phyloP scores from a whole-genome alignment of 2,797 vertebrate species.

The Halcyon smyrnensis region DNA sequence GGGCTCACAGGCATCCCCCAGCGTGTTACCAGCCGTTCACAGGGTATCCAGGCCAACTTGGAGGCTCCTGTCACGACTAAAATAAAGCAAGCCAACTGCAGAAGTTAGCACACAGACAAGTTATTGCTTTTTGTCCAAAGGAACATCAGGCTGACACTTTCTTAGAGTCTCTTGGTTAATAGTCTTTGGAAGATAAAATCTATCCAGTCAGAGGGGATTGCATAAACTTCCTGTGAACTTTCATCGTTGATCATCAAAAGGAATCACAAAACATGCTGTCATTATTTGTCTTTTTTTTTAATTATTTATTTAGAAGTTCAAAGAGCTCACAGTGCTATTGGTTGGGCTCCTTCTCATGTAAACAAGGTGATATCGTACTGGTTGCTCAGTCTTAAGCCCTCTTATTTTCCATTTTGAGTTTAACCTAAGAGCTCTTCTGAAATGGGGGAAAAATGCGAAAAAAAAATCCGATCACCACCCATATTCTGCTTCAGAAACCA shows the following conservation, averaged over 20 bases:
- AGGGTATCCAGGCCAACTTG: background rate
- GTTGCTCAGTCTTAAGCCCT: background rate
- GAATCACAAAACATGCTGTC: constrained; percentile 27
- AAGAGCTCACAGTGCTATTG: background rate
- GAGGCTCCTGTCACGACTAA: background rate
- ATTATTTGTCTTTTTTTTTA: constrained; percentile 36
- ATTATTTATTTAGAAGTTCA: constrained; percentile 27
- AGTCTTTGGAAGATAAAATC: constrained; percentile 49
- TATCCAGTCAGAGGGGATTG: background rate
- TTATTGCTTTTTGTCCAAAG: background rate
- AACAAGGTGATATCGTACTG: background rate
- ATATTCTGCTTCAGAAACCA: background rate
- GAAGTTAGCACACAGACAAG: background rate
- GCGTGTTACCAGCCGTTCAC: background rate
- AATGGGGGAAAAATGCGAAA: background rate
- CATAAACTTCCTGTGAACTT: constrained; percentile 61
- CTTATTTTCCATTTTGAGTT: background rate
- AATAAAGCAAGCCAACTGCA: background rate
- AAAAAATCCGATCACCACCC: background rate
- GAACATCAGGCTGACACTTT: background rate
- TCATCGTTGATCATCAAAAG: constrained; percentile 43
- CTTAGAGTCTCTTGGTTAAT: constrained; percentile 9
- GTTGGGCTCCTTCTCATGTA: background rate
- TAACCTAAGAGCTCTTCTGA: background rate
- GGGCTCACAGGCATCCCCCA: background rate